phyloP scores from a whole-genome alignment of 2,888 invertebrate species.

The Sinohyriopsis cumingii region DNA sequence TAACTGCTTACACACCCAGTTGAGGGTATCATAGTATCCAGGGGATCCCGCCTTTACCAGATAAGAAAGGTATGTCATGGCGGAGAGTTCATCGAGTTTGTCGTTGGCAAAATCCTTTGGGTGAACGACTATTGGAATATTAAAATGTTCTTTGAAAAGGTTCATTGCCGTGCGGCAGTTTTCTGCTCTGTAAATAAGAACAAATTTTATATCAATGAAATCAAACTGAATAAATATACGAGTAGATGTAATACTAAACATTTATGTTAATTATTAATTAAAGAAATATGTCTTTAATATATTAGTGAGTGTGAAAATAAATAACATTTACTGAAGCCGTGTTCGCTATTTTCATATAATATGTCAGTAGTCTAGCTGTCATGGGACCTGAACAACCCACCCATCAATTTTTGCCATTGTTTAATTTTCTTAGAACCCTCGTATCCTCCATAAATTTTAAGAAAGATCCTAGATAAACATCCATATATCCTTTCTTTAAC shows the following conservation, averaged over 20 bases:
- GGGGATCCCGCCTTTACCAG: conserved; percentile 97
- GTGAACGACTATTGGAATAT: conserved; percentile 93
- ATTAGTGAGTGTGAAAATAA: background rate
- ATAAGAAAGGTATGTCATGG: conserved; percentile 98
- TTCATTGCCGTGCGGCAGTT: conserved; percentile 97
- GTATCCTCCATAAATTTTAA: no score
- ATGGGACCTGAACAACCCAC: no score
- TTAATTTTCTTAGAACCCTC: no score
- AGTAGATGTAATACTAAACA: background rate
- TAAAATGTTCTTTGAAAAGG: conserved; percentile 90
- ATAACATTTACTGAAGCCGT: background rate
- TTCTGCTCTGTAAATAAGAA: conserved; percentile 79
- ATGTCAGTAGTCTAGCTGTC: no score
- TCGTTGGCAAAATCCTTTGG: conserved; percentile 96
- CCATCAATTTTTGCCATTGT: no score
- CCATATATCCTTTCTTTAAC: no score
- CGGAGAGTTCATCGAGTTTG: conserved; percentile 96
- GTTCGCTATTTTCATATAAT: no score
- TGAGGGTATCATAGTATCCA: conserved; percentile 89
- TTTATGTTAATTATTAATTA: background rate
- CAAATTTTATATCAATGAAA: background rate
- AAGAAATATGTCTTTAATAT: background rate
- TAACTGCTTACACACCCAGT: conserved; percentile 88
- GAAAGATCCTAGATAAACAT: no score
- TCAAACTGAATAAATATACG: background rate